Percentiles rank a stretch among this genome's conserved stretches.
These are phyloP conservation scores for Mobula birostris DNA, from an alignment of 2,113 vertebrate species.

Conservation along the genomic window DNA sequence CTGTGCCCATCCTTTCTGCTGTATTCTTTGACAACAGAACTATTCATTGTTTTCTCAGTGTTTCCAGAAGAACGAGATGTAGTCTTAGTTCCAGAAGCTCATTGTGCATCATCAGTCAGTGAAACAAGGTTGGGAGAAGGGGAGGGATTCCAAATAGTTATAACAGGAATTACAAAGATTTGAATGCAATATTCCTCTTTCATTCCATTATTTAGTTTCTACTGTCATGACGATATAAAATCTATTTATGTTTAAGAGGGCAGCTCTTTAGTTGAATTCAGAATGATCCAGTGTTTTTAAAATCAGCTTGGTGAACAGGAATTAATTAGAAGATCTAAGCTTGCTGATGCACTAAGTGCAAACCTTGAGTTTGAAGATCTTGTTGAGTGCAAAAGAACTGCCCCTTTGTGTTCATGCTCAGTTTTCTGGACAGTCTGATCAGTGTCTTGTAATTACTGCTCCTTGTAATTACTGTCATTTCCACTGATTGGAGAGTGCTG, in stretches of 20 bases:
- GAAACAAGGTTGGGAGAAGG: background rate
- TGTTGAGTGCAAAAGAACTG: background rate
- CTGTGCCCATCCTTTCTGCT: background rate
- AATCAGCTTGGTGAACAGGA: background rate
- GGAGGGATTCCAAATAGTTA: background rate
- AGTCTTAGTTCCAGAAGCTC: background rate
- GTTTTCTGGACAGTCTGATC: conserved; percentile 23
- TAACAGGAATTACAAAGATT: background rate
- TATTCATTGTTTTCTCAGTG: background rate
- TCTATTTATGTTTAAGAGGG: background rate
- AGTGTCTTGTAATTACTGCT: conserved; percentile 28
- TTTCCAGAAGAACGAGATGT: background rate
- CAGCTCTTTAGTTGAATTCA: background rate
- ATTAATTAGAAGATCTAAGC: background rate
- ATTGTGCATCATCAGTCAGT: background rate
- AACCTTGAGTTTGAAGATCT: background rate
- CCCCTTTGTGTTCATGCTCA: conserved; percentile 3
- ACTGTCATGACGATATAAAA: background rate
- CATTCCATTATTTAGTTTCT: conserved; percentile 1
- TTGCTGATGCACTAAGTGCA: background rate
- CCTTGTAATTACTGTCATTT: conserved; percentile 30
- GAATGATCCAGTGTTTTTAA: background rate
- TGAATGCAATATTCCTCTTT: background rate
- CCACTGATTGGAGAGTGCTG: conserved; percentile 15
- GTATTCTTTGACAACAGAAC: background rate